Evolutionary conservation across 2,797 vertebrate genomes (phyloP).

Genomic region (Clarias fuscus): DNA sequence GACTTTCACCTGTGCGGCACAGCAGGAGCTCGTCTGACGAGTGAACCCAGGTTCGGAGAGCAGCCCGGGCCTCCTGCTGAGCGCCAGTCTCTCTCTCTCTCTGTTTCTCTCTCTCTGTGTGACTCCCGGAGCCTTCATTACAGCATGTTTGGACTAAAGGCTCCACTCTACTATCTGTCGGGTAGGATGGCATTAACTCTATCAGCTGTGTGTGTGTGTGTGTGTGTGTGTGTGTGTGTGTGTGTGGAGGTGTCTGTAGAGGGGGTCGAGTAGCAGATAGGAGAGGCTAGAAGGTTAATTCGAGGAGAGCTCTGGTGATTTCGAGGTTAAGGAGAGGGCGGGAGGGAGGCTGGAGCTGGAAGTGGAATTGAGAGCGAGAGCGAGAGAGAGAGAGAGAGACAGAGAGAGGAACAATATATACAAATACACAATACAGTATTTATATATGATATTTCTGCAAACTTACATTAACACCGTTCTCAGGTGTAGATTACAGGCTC

Average conservation of each 20-base stretch:
- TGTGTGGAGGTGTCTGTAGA: conserved; percentile 10
- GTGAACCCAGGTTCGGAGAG: conserved; percentile 12
- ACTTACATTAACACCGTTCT: background rate
- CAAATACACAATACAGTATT: background rate
- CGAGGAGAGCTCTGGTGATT: conserved; percentile 36
- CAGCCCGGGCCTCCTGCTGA: conserved; percentile 22
- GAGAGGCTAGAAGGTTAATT: conserved; percentile 43
- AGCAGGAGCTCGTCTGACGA: conserved; percentile 27
- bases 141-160: conserved; percentile 47
- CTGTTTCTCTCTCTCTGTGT: conserved; percentile 10
- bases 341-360: conserved; percentile 18
- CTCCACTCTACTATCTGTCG: conserved; percentile 47
- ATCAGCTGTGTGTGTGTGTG: conserved; percentile 1
- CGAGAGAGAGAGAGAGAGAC: background rate
- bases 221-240: conserved; percentile 16
- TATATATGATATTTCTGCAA: conserved; percentile 1
- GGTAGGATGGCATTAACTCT: conserved; percentile 39
- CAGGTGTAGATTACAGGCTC: background rate
- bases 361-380: background rate
- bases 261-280: conserved; percentile 17
- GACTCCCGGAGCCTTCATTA: conserved; percentile 24
- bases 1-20: conserved; percentile 19
- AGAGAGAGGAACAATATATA: background rate
- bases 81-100: background rate
- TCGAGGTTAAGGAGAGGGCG: conserved; percentile 39